Base-by-base conservation (phyloP, 2,888 invertebrate species). In the Hyposoter didymator region DNA sequence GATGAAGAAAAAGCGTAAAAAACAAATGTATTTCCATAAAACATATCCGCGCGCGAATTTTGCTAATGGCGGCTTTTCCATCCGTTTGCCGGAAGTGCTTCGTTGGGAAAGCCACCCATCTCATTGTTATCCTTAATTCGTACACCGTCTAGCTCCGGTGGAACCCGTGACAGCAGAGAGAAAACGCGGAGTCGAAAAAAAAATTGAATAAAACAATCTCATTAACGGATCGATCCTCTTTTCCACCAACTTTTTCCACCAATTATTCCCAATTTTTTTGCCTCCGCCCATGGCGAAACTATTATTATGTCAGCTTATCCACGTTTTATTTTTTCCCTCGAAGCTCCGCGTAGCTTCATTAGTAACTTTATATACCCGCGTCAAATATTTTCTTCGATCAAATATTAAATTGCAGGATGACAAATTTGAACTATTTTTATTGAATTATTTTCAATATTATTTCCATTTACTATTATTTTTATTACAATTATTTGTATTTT, bases 81-180 rank as follows among this genome's bases (percentile, higher is more conserved):
- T 69, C 19, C 45, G 69, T 69, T 69, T 69, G 22, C 45, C 69
- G 45, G 28, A 47, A 45, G 47, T 69, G 10, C 39, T 22, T 8
- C 69, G 47, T 1, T 47, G 69, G 3, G 43, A 67, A 19, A 28
- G 8, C 32, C 62, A 32, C 39, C 10, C 66, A 28, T 69, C 45
- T 69, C 69, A 47, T 69, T 69, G 69, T 69, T 69, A 22, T 47
- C 28, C 14, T 10, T 35, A 47, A 66, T 66, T 66, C 39, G 32
- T 39, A 19, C 35, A 35, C 66, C 28, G n/a, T 66, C 39, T 39
- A n/a, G 22, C 52, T 14, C 52, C 8, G 35, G 69, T 49, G 32
- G 8, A 67, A 62, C 62, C 10, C 32, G 52, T n/a, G 32, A 32
- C 62, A 39, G 43, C 62, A 39, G 43, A 66, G 39, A 66, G 66